These are phyloP conservation scores for Urocyon cinereoargenteus DNA, from an alignment of 2,797 vertebrate genomes.

Conservation along the genomic window DNA sequence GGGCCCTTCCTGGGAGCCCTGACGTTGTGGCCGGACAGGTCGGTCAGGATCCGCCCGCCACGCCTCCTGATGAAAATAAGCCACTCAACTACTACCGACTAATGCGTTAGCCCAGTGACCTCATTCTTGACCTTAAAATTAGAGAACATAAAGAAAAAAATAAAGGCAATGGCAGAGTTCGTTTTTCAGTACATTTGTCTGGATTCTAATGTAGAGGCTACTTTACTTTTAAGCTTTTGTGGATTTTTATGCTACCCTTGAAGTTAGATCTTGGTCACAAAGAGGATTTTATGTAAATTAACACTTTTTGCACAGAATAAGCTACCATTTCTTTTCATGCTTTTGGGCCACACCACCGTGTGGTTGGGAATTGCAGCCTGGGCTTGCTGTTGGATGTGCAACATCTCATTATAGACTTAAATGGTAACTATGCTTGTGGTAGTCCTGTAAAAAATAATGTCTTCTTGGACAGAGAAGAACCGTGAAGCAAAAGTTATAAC, in stretches of 20 bases:
- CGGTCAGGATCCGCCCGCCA: background rate
- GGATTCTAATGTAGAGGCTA: background rate
- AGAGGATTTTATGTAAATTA: background rate
- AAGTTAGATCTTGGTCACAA: slow-evolving; percentile 55
- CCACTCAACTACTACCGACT: background rate
- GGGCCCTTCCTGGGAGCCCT: background rate
- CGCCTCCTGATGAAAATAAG: slow-evolving; percentile 30
- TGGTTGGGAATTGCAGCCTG: slow-evolving; percentile 24
- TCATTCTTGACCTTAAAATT: background rate
- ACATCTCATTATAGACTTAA: slow-evolving; percentile 57
- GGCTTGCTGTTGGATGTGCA: slow-evolving; percentile 37
- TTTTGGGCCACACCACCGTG: background rate
- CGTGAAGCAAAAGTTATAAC: slow-evolving; percentile 5
- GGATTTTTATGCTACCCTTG: slow-evolving; percentile 31
- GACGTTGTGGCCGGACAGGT: background rate
- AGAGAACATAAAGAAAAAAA: background rate
- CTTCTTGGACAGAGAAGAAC: background rate
- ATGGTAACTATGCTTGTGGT: slow-evolving; percentile 35
- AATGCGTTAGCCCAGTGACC: background rate
- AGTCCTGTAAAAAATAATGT: background rate
- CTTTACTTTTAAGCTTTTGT: slow-evolving; percentile 55
- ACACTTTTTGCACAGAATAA: slow-evolving; percentile 33
- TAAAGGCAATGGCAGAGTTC: background rate
- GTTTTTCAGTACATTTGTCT: background rate
- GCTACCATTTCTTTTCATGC: slow-evolving; percentile 30